Base-by-base conservation (phyloP, 2,888 invertebrate species). In the Eulithis testata region DNA sequence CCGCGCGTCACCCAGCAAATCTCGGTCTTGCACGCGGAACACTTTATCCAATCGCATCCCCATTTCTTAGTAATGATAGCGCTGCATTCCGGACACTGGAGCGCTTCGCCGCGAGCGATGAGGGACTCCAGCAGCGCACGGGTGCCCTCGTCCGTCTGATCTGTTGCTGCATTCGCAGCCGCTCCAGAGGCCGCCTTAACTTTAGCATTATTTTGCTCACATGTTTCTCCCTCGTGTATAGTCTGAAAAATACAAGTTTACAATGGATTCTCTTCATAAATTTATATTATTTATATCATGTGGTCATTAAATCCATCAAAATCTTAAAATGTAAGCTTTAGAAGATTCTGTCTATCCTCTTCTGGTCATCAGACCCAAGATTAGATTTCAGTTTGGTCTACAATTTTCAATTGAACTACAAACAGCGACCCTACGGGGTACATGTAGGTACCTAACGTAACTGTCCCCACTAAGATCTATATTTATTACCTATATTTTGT, bases 1-100 rank as follows among this genome's bases (percentile, higher is more conserved):
- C 97, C 97, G 77, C 96, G 95, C 0, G 98, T 98, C 60, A 97
- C 97, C 98, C 98, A 98, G 86, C 98, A 98, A 66, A 98, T 97
- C 90, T 98, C 98, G 6, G 97, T 97, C 89, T 97, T 97, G 89
- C 98, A 98, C 91, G 98, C 97, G 0, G 97, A 96, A 87, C 98
- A 98, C 73, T 96, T 94, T 60, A 98, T 93, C 97, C 98, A 98
- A 88, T 98, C 98, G 90, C 98, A 98, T 70, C 98, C 98, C 96
- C 97, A 97, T 91, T 97, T 98, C 88, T 98, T 98, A 90, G 97
- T 96, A 37, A 98, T 94, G 54, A 98, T 95, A 0, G 90, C 86
- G 63, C 81, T 95, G 83, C 98, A 98, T 61, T 96, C 96, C 4
- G 98, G 98, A 88, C 98, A 98, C 59, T 95, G 94, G 82, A 98